Percentiles rank a stretch among this genome's conserved stretches.
These are phyloP conservation scores for Caenorhabditis imperialis DNA, from an alignment of 2,888 invertebrate species.

Conservation along the genomic window DNA sequence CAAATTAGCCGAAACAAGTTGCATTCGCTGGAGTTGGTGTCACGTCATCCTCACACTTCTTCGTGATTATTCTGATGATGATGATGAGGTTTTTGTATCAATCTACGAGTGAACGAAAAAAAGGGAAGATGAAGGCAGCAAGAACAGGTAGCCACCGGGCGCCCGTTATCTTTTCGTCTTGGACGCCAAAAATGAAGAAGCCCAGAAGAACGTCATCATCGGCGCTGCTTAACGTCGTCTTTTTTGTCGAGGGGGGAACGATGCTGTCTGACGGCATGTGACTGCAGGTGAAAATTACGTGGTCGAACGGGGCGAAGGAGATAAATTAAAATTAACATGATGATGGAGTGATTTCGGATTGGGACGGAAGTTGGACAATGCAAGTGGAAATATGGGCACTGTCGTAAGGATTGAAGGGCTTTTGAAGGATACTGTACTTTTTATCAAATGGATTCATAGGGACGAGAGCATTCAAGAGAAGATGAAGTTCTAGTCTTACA, in stretches of 20 bases:
- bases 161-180: conserved; percentile 19
- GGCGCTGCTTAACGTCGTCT: conserved; percentile 17
- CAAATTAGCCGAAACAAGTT: conserved; percentile 32
- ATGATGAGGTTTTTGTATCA: too few relatives aligned
- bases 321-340: conserved; percentile 9
- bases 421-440: too few relatives aligned
- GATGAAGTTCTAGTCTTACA: too few relatives aligned
- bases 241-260: conserved; percentile 9
- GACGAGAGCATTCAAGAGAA: too few relatives aligned
- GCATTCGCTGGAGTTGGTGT: background rate
- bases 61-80: too few relatives aligned
- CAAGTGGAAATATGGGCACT: background rate
- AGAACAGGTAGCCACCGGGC: conserved; percentile 44
- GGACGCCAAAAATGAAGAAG: conserved; percentile 27
- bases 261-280: conserved; percentile 31
- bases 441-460: too few relatives aligned
- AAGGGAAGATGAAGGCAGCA: conserved; percentile 21
- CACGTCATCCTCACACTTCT: too few relatives aligned
- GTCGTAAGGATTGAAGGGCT: too few relatives aligned
- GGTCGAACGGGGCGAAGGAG: conserved; percentile 2
- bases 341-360: conserved; percentile 2
- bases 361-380: conserved; percentile 11
- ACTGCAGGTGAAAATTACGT: conserved; percentile 9
- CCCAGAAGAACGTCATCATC: conserved; percentile 27
- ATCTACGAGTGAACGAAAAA: conserved; percentile 21